Conservation (phyloP, 2,888 invertebrate species). For the Caenorhabditis panamensis region DNA sequence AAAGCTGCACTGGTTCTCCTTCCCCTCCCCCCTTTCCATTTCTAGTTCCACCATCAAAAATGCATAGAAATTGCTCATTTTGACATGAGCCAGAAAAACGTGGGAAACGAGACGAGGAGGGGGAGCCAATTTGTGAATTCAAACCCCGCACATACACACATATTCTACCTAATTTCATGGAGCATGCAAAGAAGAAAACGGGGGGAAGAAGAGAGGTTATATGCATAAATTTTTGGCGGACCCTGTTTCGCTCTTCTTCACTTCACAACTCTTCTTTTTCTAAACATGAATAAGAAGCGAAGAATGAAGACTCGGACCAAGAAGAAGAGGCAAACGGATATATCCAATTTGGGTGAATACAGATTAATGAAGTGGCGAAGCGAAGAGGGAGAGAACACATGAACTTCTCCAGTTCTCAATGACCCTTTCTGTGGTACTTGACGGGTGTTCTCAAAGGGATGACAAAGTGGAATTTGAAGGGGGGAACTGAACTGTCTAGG, state of each 20-base stretch:
- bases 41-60: slow-evolving; percentile 17
- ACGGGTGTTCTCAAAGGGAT: background rate
- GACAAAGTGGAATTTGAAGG: background rate
- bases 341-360: slow-evolving; percentile 41
- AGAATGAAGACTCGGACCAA: slow-evolving; percentile 1
- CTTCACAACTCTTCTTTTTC: background rate
- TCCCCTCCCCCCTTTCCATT: background rate
- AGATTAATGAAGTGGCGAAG: slow-evolving; percentile 35
- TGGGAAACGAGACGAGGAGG: background rate
- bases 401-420: background rate
- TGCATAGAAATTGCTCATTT: slow-evolving; percentile 48
- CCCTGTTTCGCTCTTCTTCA: background rate
- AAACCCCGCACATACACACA: background rate
- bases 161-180: slow-evolving; percentile 33
- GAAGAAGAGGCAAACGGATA: slow-evolving; percentile 17
- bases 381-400: slow-evolving; percentile 4
- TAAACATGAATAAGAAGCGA: slow-evolving; percentile 4
- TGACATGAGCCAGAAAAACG: slow-evolving; percentile 25
- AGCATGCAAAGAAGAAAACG: background rate
- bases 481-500: background rate
- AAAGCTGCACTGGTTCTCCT: background rate
- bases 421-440: slow-evolving; percentile 18
- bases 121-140: slow-evolving; percentile 23
- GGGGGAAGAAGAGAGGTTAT: slow-evolving; percentile 14
- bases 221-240: slow-evolving; percentile 40